A percentile compares a stretch with the other conserved stretches of the same genome.
Evolutionary conservation across 2,797 vertebrate species (phyloP).

Genomic region (Darevskia mixta): DNA sequence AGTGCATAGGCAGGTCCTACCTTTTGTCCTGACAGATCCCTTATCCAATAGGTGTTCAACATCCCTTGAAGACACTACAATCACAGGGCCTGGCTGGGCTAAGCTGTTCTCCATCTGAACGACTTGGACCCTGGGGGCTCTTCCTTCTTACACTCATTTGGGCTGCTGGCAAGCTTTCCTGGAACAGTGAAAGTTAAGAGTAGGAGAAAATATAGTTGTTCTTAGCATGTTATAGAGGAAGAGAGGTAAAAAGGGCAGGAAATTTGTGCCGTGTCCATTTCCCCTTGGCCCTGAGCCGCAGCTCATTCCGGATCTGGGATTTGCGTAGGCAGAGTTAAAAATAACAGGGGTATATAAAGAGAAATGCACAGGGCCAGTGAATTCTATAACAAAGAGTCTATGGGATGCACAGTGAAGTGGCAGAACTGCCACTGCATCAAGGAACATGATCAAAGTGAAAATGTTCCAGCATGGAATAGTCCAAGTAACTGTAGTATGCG

Average conservation of each 20-base stretch:
- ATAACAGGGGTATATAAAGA: slow-evolving; percentile 88
- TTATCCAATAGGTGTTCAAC: background rate
- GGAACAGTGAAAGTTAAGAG: slow-evolving; percentile 78
- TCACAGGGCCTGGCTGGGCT: background rate
- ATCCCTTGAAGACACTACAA: background rate
- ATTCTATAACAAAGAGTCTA: slow-evolving; percentile 44
- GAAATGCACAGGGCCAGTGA: slow-evolving; percentile 49
- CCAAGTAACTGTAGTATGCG: accelerated
- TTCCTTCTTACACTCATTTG: slow-evolving; percentile 1
- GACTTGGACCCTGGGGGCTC: background rate
- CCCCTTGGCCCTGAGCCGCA: slow-evolving; percentile 85
- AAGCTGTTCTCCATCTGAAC: slow-evolving; percentile 7
- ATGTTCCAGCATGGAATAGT: background rate
- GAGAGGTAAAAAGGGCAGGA: slow-evolving; percentile 84
- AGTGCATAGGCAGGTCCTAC: background rate
- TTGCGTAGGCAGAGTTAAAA: slow-evolving; percentile 90
- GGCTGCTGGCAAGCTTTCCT: slow-evolving; percentile 65
- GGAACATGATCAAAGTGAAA: slow-evolving; percentile 72
- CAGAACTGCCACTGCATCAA: slow-evolving; percentile 47
- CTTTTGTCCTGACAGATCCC: background rate
- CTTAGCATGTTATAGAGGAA: slow-evolving; percentile 76
- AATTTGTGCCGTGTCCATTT: slow-evolving; percentile 88
- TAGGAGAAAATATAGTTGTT: slow-evolving; percentile 71
- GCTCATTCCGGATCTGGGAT: slow-evolving; percentile 84
- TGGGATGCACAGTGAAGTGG: slow-evolving; percentile 40